Evolutionary conservation across 2,888 invertebrate species (phyloP), one percentile per base, ranked within the genome.

Genomic region (Caenorhabditis afra): DNA sequence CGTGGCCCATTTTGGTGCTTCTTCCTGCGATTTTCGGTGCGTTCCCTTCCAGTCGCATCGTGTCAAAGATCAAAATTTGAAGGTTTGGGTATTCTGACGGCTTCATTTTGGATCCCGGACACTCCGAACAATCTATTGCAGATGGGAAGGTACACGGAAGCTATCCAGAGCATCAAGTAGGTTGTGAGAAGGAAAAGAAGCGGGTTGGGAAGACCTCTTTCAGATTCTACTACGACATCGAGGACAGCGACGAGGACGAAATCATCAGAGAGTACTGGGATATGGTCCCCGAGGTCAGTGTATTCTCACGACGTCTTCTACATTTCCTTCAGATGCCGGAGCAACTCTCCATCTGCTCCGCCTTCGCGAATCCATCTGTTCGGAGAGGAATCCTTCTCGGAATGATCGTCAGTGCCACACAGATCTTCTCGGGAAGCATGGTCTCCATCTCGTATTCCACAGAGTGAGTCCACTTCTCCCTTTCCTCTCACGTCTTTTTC

Each of bases 381-480:
- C 76, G 86, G 37, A 61, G 73, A 29, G 87, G 84, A 5, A 81
- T 88, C 20, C 57, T 85, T 1, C 78, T 88, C 16, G 88, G 88
- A 44, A 85, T 86, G 80, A 64, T 86, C 16, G 87, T 87, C 47
- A 87, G 86, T 67, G 85, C 85, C 0, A 81, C 88, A 1, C 87
- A 87, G 45, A 77, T 86, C 3, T 87, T 88, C 66, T 85, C 85
- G 1, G 88, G 88, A 14, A 85, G 85, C 29, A 88, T 88, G 88
- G 87, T 86, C 1, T 81, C 86, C 0, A 86, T 87, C 8, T 84
- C 86, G 0, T 88, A 88, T 55, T 87, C 87, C 16, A 88, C 87
- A 39, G 76, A 81, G 86, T 86, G 12, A 65, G 79, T 20, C 4
- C 37, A 16, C 8, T 45, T 44, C 3, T 29, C 11, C 5, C 2